Percentiles rank a stretch among this genome's conserved stretches.
Evolutionary conservation across 2,797 vertebrate genomes (phyloP).

Genomic region (Eutrigla gurnardus): DNA sequence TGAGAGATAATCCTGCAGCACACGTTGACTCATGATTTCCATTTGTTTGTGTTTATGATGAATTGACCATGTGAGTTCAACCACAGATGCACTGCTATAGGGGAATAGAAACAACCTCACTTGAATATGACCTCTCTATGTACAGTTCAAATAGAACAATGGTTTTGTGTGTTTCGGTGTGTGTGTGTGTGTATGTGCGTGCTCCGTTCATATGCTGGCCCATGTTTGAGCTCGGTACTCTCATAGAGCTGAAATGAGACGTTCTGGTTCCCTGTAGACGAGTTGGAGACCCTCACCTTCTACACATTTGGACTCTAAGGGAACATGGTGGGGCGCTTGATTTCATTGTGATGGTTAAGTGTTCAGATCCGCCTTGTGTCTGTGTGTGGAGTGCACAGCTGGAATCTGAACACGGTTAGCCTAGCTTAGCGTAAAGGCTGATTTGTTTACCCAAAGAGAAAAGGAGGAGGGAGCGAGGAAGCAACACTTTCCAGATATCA

Average conservation of each 20-base stretch:
- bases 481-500: no score
- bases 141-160: constrained; percentile 27
- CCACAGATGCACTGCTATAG: constrained; percentile 8
- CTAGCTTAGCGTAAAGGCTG: background rate
- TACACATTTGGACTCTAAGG: background rate
- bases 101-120: constrained; percentile 32
- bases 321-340: background rate
- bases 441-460: background rate
- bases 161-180: background rate
- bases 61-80: background rate
- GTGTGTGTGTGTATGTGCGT: background rate
- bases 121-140: constrained; percentile 30
- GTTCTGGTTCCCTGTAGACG: background rate
- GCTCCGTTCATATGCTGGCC: constrained; percentile 20
- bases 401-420: background rate
- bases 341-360: background rate
- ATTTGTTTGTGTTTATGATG: background rate
- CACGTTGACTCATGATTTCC: background rate
- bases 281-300: background rate
- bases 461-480: background rate
- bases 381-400: background rate
- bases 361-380: background rate
- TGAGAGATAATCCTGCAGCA: background rate
- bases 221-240: constrained; percentile 25
- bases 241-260: constrained; percentile 10